These are phyloP conservation scores for Melipona quadrifasciata DNA, from an alignment of 1,140 invertebrate species.

Conservation along the genomic window DNA sequence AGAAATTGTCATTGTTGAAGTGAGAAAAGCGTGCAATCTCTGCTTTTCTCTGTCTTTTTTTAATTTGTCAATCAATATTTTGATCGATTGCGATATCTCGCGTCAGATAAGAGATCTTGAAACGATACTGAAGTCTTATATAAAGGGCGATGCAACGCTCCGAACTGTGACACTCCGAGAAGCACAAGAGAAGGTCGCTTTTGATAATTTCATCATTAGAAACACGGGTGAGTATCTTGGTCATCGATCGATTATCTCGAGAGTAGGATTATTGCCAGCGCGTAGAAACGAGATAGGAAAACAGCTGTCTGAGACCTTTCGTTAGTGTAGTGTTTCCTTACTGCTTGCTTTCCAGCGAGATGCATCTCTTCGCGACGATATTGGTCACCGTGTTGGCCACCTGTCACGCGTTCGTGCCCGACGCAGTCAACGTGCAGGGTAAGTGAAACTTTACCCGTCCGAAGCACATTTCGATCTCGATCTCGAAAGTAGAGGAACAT, in stretches of 20 bases:
- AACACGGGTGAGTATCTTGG: neutral
- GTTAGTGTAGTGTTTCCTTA: neutral
- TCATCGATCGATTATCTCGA: neutral
- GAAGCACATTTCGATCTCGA: no score
- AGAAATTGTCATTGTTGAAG: no score
- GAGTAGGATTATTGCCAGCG: neutral
- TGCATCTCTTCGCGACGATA: conserved; percentile 20
- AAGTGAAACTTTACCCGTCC: neutral
- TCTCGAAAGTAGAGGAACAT: no score
- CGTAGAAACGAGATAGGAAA: neutral
- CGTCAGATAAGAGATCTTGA: neutral
- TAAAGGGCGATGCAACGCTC: neutral
- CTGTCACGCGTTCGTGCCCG: conserved; percentile 4
- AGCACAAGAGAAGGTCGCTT: neutral
- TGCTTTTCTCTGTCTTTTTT: neutral
- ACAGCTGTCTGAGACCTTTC: neutral
- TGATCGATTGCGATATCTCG: neutral
- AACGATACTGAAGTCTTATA: conserved; percentile 27
- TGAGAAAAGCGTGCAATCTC: accelerated
- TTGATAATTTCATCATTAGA: neutral
- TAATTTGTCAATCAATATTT: neutral
- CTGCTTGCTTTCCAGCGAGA: conserved; percentile 6
- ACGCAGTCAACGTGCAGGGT: neutral
- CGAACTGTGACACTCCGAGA: accelerated
- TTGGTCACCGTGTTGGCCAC: conserved; percentile 40